Base-by-base conservation (phyloP, 2,113 vertebrate genomes). In the Python bivittatus region DNA sequence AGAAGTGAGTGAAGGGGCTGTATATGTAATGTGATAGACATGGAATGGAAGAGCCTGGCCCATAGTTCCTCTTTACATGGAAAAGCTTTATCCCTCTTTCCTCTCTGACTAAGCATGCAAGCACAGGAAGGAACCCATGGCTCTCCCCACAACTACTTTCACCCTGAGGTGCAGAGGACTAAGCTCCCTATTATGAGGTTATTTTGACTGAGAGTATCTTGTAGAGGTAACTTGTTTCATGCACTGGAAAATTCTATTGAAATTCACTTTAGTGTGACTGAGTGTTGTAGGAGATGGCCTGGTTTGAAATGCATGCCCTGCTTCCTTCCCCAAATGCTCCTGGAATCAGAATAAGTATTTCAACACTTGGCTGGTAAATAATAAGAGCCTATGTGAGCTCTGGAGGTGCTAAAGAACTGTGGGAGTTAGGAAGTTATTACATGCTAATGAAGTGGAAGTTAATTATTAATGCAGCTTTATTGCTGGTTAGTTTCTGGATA, bases 381-480 rank as follows among this genome's bases (percentile, higher is more conserved):
- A 90, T 84, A 38, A 54, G 48, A 54, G 48, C 84, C 90, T 42
- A 42, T 68, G 60, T 54, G 10, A 27, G 84, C 84, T 33, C 2
- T 79, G 72, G 84, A 91, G 84, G 58, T 87, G 48, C 48, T 54
- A 87, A 91, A 64, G 90, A 64, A 54, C 84, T 87, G 84, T 91
- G 84, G 90, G 90, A 91, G 90, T 38, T 64, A 68, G 84, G 88
- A 84, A 33, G 88, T 68, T 86, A 72, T 84, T 86, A 3, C 17
- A 8, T 87, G 94, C 93, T 96, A 96, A 97, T 96, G 95, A 96
- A 95, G 88, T 33, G 86, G 11, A 53, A 86, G 94, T 91, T 97
- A 90, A 93, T 97, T 95, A 95, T 93, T 88, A 91, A 94, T 96
- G 83, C 86, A 56, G 90, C 92, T 84, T 88, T 29, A 12, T 83